phyloP scores from a whole-genome alignment of 2,113 vertebrate species.

The Tachysurus fulvidraco region DNA sequence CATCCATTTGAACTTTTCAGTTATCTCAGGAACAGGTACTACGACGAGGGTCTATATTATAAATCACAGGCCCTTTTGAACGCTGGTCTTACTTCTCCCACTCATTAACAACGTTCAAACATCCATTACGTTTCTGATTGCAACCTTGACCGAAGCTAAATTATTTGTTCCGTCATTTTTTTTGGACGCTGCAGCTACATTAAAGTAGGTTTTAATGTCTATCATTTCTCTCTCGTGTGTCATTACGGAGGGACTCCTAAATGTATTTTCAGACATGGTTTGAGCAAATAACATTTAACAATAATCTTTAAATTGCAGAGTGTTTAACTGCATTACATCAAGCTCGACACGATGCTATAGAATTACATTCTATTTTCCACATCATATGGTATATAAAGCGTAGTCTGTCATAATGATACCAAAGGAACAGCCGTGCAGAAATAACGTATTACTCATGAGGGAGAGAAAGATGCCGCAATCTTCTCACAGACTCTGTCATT shows the following conservation, averaged over 20 bases:
- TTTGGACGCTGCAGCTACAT: constrained; percentile 23
- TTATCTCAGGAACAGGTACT: constrained; percentile 35
- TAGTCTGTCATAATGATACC: constrained; percentile 62
- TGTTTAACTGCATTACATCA: constrained; percentile 42
- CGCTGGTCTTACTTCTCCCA: not conserved
- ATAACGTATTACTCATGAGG: constrained; percentile 64
- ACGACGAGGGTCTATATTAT: constrained; percentile 29
- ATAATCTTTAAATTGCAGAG: constrained; percentile 69
- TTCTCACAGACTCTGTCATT: constrained; percentile 67
- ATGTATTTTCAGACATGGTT: constrained; percentile 50
- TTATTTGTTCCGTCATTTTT: constrained; percentile 33
- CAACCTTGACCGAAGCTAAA: constrained; percentile 1
- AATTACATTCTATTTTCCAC: constrained; percentile 52
- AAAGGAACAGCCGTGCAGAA: constrained; percentile 60
- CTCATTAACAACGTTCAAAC: not conserved
- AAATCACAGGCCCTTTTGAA: constrained; percentile 6
- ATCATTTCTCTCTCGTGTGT: constrained; percentile 37
- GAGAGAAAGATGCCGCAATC: constrained; percentile 61
- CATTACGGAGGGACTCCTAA: constrained; percentile 18
- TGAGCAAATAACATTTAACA: constrained; percentile 63
- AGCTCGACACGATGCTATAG: constrained; percentile 29
- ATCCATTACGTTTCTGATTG: constrained; percentile 18
- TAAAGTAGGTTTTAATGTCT: constrained; percentile 44
- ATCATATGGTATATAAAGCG: constrained; percentile 54
- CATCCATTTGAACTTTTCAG: constrained; percentile 57